These are phyloP conservation scores for Coracopsis vasa DNA, from an alignment of 2,113 vertebrate species.

Conservation along the genomic window DNA sequence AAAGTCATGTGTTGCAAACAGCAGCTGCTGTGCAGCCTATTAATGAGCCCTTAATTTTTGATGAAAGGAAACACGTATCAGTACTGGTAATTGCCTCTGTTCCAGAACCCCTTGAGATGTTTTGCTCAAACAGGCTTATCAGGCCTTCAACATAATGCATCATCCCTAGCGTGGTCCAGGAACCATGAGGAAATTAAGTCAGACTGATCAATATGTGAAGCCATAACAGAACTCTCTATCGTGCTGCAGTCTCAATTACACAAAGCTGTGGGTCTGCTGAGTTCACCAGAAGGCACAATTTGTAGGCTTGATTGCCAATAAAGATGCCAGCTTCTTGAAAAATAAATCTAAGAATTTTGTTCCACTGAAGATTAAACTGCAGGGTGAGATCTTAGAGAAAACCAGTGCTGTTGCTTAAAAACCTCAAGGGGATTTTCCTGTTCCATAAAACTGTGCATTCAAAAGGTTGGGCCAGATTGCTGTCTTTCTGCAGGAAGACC, in stretches of 20 bases:
- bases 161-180: background rate
- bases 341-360: background rate
- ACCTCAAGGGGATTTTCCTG: background rate
- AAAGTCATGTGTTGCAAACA: background rate
- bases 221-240: background rate
- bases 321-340: background rate
- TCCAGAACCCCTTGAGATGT: slow-evolving; percentile 16
- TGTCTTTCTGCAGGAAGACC: background rate
- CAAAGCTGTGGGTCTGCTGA: background rate
- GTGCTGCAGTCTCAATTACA: slow-evolving; percentile 15
- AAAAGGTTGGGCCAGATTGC: background rate
- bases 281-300: slow-evolving; percentile 31
- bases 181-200: slow-evolving; percentile 28
- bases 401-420: background rate
- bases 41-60: background rate
- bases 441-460: background rate
- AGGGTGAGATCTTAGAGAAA: background rate
- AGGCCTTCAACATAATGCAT: background rate
- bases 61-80: slow-evolving; percentile 6
- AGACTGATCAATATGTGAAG: slow-evolving; percentile 3
- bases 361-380: slow-evolving; percentile 4
- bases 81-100: slow-evolving; percentile 4
- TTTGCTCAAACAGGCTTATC: slow-evolving; percentile 26
- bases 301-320: background rate
- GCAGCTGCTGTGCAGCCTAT: background rate